Base-by-base conservation (phyloP, 2,113 vertebrate genomes). In the Chiloscyllium plagiosum region DNA sequence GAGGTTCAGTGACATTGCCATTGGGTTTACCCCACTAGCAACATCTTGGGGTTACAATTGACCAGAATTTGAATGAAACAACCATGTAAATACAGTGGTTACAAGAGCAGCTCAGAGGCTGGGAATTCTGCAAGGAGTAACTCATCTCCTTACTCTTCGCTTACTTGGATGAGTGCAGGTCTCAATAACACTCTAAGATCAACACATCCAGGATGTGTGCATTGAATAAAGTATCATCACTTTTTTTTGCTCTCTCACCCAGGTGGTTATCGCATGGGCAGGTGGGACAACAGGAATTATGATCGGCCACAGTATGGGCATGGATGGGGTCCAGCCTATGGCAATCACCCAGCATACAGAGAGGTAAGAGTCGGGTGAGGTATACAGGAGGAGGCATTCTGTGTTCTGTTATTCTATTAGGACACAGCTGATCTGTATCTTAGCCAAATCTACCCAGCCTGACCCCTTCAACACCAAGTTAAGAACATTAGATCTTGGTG, bases 281-380 rank as follows among this genome's bases (percentile, higher is more conserved):
- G 94, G n/a, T 95, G 94, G 94, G 94, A 95, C 94, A 95, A 95
- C 68, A 95, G 94, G 94, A 95, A 17, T 68, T 95, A 95, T 15
- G 94, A 95, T 50, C 94, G 94, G 68, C 22, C 8, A 15, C 37
- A 20, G 2, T 95, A 95, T 4, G 69, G 94, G 6, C 94, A 95
- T 42, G 47, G 42, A 68, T 95, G 94, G 94, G 68, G 37, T 13
- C 19, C 42, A 15, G 68, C 24, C 68, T 95, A 95, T 1, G 94
- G 94, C 68, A 95, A 95, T 69, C 47, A 95, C 37, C 94, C 94
- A 4, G 94, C 94, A 0, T 95, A 70, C 69, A 95, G 94, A 72
- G 94, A 95, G 94, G 94, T 95, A 72, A 95, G 89, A 66, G 19
- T 33, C 10, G 22, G 20, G 50, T n/a, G 13, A 22, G 50, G 24